phyloP scores from a whole-genome alignment of 2,797 vertebrate genomes.

The Allobates femoralis region DNA sequence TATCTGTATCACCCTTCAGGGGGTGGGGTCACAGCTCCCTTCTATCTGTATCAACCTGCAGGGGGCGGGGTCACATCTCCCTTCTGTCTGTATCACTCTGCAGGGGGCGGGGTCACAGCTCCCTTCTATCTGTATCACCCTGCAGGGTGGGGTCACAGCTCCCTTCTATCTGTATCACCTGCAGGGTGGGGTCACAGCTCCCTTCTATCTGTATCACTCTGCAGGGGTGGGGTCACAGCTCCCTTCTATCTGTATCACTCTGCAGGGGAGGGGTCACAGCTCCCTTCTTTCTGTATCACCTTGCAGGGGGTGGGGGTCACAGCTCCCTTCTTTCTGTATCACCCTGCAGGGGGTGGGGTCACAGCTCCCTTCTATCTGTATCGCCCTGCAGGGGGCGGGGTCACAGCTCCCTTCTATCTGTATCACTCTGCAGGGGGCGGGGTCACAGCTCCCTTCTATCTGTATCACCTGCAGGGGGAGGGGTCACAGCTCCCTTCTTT shows the following conservation, averaged over 20 bases:
- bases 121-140: slow-evolving; percentile 17
- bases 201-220: neutral
- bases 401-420: neutral
- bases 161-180: neutral
- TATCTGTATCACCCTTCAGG: neutral
- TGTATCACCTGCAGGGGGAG: slow-evolving; percentile 4
- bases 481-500: neutral
- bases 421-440: neutral
- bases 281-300: neutral
- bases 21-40: neutral
- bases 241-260: too few species aligned
- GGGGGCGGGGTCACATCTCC: neutral
- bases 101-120: neutral
- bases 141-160: neutral
- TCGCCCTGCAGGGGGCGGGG: neutral
- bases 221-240: neutral
- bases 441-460: neutral
- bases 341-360: neutral
- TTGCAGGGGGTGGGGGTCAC: neutral
- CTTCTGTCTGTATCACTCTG: neutral
- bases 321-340: neutral
- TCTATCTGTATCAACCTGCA: neutral
- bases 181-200: neutral
- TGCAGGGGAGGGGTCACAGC: too few species aligned
- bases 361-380: neutral